These are phyloP conservation scores for Rhopalosiphum maidis DNA, from an alignment of 1,140 invertebrate genomes.

Conservation along the genomic window DNA sequence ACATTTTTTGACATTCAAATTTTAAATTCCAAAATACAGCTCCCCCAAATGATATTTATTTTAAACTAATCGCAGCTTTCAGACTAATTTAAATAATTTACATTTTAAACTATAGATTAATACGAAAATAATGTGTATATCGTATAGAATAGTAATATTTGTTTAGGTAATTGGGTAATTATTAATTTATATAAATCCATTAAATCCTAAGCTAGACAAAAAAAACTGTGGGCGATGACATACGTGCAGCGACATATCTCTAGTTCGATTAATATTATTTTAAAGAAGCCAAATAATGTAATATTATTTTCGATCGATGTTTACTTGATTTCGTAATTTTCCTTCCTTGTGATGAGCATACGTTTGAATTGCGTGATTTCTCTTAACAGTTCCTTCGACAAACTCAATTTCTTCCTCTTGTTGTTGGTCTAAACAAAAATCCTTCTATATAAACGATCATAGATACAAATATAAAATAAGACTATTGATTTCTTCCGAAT, in stretches of 20 bases:
- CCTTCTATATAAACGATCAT: background rate
- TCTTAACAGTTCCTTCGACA: background rate
- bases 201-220: background rate
- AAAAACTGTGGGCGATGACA: no score
- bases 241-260: background rate
- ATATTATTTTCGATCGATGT: background rate
- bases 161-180: background rate
- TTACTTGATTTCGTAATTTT: background rate
- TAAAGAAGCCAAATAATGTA: background rate
- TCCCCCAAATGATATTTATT: background rate
- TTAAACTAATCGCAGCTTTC: background rate
- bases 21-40: background rate
- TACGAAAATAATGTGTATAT: background rate
- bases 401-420: background rate
- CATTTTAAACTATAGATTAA: background rate
- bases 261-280: background rate
- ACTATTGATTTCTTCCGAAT: background rate
- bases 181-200: background rate
- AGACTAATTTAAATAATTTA: background rate
- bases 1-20: no score
- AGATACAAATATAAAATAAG: background rate
- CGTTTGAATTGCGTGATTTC: background rate
- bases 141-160: background rate
- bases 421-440: background rate
- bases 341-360: background rate